Percentiles rank a stretch among this genome's conserved stretches.
These are phyloP conservation scores for Psittacara wagleri DNA, from an alignment of 2,113 vertebrate species.

Conservation along the genomic window DNA sequence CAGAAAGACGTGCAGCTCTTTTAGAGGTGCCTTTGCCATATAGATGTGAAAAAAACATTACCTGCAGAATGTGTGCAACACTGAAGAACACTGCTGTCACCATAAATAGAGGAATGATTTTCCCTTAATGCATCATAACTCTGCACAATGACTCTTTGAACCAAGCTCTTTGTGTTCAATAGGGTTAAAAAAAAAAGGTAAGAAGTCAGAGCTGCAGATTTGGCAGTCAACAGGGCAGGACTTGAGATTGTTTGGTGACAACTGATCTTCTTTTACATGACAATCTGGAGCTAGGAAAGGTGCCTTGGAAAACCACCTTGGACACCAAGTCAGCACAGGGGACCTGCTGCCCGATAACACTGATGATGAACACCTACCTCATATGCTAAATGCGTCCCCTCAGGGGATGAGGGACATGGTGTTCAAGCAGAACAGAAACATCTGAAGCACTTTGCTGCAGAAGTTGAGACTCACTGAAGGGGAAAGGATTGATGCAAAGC, in stretches of 20 bases:
- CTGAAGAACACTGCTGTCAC: neutral
- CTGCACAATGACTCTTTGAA: neutral
- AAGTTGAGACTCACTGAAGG: neutral
- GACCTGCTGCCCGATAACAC: neutral
- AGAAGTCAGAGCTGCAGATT: neutral
- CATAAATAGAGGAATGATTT: neutral
- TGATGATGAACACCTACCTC: fast-evolving
- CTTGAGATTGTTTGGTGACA: neutral
- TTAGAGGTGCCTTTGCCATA: neutral
- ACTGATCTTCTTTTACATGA: neutral
- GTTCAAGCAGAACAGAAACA: neutral
- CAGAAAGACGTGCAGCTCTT: neutral
- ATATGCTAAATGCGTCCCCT: fast-evolving
- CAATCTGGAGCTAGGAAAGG: neutral
- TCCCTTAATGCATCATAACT: neutral
- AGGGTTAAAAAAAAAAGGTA: neutral
- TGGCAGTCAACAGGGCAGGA: neutral
- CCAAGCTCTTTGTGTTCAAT: neutral
- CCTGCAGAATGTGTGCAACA: neutral
- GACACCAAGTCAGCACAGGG: neutral
- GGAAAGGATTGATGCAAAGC: neutral
- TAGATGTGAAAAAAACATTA: neutral
- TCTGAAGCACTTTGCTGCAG: neutral
- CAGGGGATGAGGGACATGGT: fast-evolving
- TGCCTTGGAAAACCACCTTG: neutral